These are phyloP conservation scores for Megamerina dolium DNA, from an alignment of 2,888 invertebrate species.

Conservation along the genomic window DNA sequence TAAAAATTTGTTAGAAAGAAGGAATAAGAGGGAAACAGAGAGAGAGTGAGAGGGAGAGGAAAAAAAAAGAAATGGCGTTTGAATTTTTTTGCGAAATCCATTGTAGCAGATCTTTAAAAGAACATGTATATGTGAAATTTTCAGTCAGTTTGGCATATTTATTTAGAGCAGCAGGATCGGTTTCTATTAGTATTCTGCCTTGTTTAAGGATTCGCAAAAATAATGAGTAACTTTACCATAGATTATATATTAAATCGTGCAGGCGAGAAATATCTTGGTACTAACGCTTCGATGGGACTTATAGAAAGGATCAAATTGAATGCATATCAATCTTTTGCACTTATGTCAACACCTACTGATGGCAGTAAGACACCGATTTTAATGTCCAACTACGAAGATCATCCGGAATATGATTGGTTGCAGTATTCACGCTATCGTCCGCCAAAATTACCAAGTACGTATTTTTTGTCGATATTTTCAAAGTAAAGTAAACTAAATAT, in stretches of 20 bases:
- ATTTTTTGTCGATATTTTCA: background rate
- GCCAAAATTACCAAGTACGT: slow-evolving; percentile 61
- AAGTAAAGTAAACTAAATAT: background rate
- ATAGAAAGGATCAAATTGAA: slow-evolving; percentile 22
- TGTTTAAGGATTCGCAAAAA: slow-evolving; percentile 10
- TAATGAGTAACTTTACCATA: slow-evolving; percentile 54
- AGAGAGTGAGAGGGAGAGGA: too few relatives aligned
- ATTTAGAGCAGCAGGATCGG: slow-evolving; percentile 23
- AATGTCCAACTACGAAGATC: slow-evolving; percentile 19
- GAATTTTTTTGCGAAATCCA: too few relatives aligned
- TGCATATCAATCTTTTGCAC: slow-evolving; percentile 1
- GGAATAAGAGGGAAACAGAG: too few relatives aligned
- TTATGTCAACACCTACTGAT: background rate
- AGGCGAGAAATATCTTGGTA: slow-evolving; percentile 47
- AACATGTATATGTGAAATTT: slow-evolving; percentile 20
- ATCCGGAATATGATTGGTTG: slow-evolving; percentile 55
- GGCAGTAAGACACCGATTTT: background rate
- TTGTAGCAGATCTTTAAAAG: slow-evolving; percentile 38
- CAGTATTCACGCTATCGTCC: slow-evolving; percentile 66
- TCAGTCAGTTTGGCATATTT: slow-evolving; percentile 24
- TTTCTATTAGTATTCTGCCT: background rate
- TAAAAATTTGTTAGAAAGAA: too few relatives aligned
- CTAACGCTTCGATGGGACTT: slow-evolving; percentile 38
- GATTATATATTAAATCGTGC: slow-evolving; percentile 57
- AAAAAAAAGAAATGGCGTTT: slow-evolving; percentile 11